These are phyloP conservation scores for Hirtodrosophila trivittata DNA, from an alignment of 2,888 invertebrate species.

Conservation along the genomic window DNA sequence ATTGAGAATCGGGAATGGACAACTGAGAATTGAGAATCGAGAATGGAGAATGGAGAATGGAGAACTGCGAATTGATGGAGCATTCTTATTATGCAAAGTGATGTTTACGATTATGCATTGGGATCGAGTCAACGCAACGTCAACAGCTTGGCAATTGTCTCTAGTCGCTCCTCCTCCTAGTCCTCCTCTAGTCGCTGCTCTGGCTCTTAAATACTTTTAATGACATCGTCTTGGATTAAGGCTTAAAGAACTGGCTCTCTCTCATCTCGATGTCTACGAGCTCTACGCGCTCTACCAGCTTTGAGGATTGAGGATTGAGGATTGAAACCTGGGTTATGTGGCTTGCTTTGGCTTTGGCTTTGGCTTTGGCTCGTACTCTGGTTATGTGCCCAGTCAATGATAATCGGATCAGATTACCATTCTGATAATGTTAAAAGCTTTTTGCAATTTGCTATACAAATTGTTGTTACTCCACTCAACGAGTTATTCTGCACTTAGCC, in stretches of 20 bases:
- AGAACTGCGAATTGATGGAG: constrained; percentile 76
- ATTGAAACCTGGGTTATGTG: constrained; percentile 15
- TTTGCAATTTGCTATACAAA: constrained; percentile 76
- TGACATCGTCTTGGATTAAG: constrained; percentile 72
- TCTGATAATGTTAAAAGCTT: constrained; percentile 75
- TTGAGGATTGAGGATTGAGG: too few species aligned
- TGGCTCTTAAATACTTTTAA: constrained; percentile 74
- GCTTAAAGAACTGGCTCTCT: constrained; percentile 42
- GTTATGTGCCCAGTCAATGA: constrained; percentile 71
- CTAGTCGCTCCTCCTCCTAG: too few species aligned
- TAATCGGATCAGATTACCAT: constrained; percentile 77
- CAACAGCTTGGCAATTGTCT: constrained; percentile 54
- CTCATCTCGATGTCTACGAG: constrained; percentile 21
- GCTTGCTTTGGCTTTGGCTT: background rate
- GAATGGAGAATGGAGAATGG: background rate
- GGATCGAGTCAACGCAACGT: constrained; percentile 51
- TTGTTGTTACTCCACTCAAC: constrained; percentile 52
- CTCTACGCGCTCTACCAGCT: too few species aligned
- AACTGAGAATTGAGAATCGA: background rate
- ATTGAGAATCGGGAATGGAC: background rate
- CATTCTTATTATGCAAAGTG: constrained; percentile 82
- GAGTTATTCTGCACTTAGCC: constrained; percentile 60
- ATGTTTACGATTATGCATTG: constrained; percentile 78
- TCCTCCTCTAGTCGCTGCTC: constrained; percentile 1
- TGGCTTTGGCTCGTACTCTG: constrained; percentile 17